Evolutionary conservation across 2,888 invertebrate genomes (phyloP), one percentile per base, ranked within the genome.

Genomic region (Thymelicus sylvestris): DNA sequence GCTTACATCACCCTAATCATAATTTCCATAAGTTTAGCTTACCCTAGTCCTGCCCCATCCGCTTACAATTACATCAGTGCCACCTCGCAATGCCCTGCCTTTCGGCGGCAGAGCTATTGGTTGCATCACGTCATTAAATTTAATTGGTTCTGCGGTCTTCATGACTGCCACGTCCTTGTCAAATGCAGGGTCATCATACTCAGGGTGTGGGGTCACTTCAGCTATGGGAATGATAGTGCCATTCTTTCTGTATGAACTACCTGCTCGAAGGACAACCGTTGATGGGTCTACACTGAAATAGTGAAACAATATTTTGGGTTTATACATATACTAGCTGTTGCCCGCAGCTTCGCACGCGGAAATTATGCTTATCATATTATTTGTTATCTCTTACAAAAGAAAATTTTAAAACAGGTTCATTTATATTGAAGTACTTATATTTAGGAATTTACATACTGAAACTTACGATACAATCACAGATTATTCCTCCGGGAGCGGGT

Each of bases 91-190:
- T 0, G 76, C 61, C 8, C 86, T 79, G 0, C 78, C 78, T 13
- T 73, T 76, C 0, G 79, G 71, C 0, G 92, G 86, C 44, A 93
- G 73, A 0, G 77, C 74, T 38, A 92, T 84, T 0, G 91, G 84
- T 68, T 87, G 83, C 0, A 91, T 86, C 0, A 81, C 82, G 0
- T 87, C 86, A 24, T 76, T 81, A 61, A 92, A 89, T 65, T 84
- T 63, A 0, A 93, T 88, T 0, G 91, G 91, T 0, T 86, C 80
- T 2, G 75, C 86, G 0, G 92, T 91, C 76, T 77, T 88, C 88
- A 92, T 90, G 10, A 90, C 88, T 0, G 90, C 92, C 0, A 92
- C 87, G 68, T 93, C 93, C 57, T 92, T 91, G 74, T 93, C 93
- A 68, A 91, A 93, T 0, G 77, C 75, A 2, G 92, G 91, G n/a